Percentiles rank a stretch among this genome's conserved stretches.
Conservation (phyloP, 1,140 invertebrate genomes). For the Drosophila lowei region DNA sequence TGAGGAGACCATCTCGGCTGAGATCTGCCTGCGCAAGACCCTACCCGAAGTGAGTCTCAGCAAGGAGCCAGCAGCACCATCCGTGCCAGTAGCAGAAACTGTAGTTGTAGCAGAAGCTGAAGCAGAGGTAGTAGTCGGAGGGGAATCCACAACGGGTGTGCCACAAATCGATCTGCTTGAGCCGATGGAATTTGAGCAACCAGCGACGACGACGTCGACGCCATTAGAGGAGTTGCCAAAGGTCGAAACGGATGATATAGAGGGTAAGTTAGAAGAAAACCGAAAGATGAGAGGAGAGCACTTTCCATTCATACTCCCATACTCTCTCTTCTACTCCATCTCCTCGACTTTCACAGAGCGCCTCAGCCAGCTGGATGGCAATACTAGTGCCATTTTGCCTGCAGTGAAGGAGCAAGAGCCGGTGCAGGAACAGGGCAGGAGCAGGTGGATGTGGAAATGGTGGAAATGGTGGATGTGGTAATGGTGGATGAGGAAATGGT, state of each 20-base stretch:
- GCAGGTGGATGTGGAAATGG: not conserved
- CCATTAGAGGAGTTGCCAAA: constrained; percentile 46
- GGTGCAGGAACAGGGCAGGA: constrained; percentile 2
- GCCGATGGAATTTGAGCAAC: too few relatives aligned
- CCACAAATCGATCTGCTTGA: not conserved
- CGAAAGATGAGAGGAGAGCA: not conserved
- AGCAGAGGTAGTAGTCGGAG: not conserved
- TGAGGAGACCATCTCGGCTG: constrained; percentile 71
- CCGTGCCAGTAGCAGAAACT: constrained; percentile 5
- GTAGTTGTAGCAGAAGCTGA: too few relatives aligned
- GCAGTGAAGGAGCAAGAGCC: constrained; percentile 5
- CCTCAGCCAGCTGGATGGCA: constrained; percentile 76
- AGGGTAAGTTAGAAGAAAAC: constrained; percentile 50
- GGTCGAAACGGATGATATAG: constrained; percentile 65
- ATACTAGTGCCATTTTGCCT: constrained; percentile 22
- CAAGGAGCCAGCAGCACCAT: constrained; percentile 52
- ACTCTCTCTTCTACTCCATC: constrained; percentile 4
- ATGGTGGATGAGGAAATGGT: too few relatives aligned
- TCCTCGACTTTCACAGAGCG: constrained; percentile 57
- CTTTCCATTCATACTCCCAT: constrained; percentile 6
- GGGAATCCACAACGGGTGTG: constrained; percentile 3
- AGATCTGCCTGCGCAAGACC: constrained; percentile 76
- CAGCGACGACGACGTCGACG: not conserved
- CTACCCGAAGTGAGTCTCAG: constrained; percentile 66
- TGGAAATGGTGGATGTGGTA: constrained; percentile 1